A percentile compares a stretch with the other conserved stretches of the same genome.
Conservation (phyloP, 2,113 vertebrate species). For the Pelusios castaneus region DNA sequence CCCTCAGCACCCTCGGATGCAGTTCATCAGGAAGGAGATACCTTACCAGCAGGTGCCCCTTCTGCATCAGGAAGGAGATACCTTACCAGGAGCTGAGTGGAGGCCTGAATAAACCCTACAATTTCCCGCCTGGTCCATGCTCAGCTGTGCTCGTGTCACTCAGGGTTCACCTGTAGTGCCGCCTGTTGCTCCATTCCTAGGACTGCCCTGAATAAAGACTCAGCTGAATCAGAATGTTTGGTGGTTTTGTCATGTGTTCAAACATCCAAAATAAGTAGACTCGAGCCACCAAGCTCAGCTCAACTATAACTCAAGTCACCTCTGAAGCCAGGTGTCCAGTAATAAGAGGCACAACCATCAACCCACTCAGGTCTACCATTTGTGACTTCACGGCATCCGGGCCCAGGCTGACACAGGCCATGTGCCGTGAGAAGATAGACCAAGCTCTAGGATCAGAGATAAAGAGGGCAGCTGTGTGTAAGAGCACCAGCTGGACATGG, state of each 20-base stretch:
- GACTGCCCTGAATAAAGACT: neutral
- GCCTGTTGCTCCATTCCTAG: neutral
- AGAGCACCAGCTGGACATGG: fast-evolving
- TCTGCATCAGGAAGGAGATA: neutral
- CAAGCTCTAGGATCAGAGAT: neutral
- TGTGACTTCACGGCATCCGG: fast-evolving
- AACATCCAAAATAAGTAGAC: fast-evolving
- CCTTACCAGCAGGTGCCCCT: too few relatives aligned
- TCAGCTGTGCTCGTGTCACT: neutral
- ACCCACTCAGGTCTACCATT: fast-evolving
- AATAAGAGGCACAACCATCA: neutral
- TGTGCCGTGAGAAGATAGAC: neutral
- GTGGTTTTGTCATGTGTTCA: too few relatives aligned
- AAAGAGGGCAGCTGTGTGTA: neutral
- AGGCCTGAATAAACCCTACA: neutral
- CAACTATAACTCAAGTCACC: neutral
- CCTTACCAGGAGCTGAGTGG: neutral
- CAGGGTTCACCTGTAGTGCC: neutral
- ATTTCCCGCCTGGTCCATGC: neutral
- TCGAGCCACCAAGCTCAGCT: fast-evolving
- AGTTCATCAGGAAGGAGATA: neutral
- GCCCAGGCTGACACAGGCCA: neutral
- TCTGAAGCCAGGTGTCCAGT: neutral
- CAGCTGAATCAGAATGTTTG: neutral
- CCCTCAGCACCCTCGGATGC: too few relatives aligned